Evolutionary conservation across 1,140 invertebrate genomes (phyloP).

Genomic region (Anagrus nilaparvatae): DNA sequence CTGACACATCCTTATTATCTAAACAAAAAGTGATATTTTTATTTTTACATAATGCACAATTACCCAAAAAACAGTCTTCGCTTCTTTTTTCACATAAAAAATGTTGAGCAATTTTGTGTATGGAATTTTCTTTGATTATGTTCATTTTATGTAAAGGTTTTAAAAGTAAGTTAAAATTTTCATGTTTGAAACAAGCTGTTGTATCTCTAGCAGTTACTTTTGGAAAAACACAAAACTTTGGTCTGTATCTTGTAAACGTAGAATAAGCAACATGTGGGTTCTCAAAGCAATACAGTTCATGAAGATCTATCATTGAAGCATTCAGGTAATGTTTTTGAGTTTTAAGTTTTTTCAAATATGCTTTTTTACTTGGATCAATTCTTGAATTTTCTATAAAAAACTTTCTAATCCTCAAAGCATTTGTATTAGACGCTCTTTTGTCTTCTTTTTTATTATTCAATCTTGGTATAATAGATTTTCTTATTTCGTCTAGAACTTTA

Average conservation of each 20-base stretch:
- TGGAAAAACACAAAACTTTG: background rate
- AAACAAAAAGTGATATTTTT: background rate
- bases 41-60: background rate
- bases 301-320: background rate
- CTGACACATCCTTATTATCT: background rate
- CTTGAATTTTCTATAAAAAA: constrained; percentile 1
- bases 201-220: background rate
- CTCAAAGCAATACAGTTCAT: background rate
- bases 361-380: constrained; percentile 3
- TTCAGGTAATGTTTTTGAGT: constrained; percentile 1
- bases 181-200: constrained; percentile 2
- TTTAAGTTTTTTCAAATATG: too few species aligned
- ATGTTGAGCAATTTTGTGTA: background rate
- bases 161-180: background rate
- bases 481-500: background rate
- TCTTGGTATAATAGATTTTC: background rate
- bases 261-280: background rate
- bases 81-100: background rate
- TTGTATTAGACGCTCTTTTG: background rate
- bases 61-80: background rate
- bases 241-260: constrained; percentile 1
- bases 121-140: background rate
- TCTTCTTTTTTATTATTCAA: background rate
- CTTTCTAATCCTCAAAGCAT: background rate
- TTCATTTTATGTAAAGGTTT: background rate